Evolutionary conservation across 2,888 invertebrate species (phyloP), one percentile per base, ranked within the genome.

Genomic region (Enchytraeus crypticus): DNA sequence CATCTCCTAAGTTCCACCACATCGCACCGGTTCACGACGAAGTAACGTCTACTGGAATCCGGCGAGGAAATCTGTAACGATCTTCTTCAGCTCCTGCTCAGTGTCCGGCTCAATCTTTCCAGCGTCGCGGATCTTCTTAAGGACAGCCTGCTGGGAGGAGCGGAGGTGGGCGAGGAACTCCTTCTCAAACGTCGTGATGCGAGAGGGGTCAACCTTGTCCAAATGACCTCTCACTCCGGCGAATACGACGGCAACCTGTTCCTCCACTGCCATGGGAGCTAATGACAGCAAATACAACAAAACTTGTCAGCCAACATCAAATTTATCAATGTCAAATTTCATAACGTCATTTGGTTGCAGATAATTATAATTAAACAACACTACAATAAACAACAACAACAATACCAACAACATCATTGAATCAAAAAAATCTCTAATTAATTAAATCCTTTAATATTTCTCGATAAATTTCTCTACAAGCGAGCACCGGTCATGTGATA

Each of bases 201-300:
- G 92, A 61, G 89, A 76, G 75, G 98, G 98, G 83, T 98, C 98
- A 81, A 99, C 81, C 83, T 98, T 99, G 85, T 98, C 98, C 73
- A 98, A 86, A 82, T 95, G 89, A 73, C 98, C 98, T 79, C 95
- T 87, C 73, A 98, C 97, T 84, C 97, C 97, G 76, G 97, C 96
- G 84, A 93, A 98, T 83, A 98, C 95, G 77, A 97, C 90, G 71
- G 92, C 90, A 66, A 97, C 90, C 85, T 98, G 97, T 81, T 97
- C 96, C 83, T 98, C 97, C 83, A 98, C 96, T 72, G 96, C 89
- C 96, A 98, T 98, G 72, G 98, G 98, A 74, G 95, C 95, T 85
- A 72, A 38, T 79, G 74, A 57, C 45, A 34, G 45, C n/a, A n/a
- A n/a, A n/a, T 43, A n/a, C n/a, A n/a, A n/a, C n/a, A n/a, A n/a